Percentiles rank a stretch among this genome's conserved stretches.
phyloP scores from a whole-genome alignment of 2,888 invertebrate species.

The Leucoma salicis region DNA sequence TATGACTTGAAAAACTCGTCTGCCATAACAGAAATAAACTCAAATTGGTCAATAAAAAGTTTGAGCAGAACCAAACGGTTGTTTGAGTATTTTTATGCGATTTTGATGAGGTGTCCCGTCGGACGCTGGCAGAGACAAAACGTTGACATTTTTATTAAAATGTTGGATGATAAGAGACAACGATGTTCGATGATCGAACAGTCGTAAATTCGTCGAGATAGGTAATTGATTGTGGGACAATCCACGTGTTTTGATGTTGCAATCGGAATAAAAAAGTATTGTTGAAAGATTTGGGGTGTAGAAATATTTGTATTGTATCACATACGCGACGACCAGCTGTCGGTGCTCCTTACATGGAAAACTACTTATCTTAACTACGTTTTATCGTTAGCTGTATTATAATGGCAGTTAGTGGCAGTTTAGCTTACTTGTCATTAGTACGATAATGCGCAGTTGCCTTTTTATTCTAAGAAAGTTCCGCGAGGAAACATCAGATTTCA shows the following conservation, averaged over 20 bases:
- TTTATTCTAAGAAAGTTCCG: slow-evolving; percentile 3
- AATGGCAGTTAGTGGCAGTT: slow-evolving; percentile 60
- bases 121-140: slow-evolving; percentile 33
- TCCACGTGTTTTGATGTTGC: slow-evolving; percentile 40
- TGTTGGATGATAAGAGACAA: slow-evolving; percentile 48
- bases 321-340: slow-evolving; percentile 50
- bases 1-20: slow-evolving; percentile 49
- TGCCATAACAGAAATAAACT: slow-evolving; percentile 57
- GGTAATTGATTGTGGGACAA: slow-evolving; percentile 52
- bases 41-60: slow-evolving; percentile 68
- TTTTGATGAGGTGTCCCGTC: slow-evolving; percentile 62
- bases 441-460: slow-evolving; percentile 38
- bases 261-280: slow-evolving; percentile 42
- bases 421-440: slow-evolving; percentile 52
- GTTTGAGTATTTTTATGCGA: slow-evolving; percentile 60
- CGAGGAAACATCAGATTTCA: slow-evolving; percentile 11
- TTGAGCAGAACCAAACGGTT: slow-evolving; percentile 49
- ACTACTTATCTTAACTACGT: slow-evolving; percentile 75
- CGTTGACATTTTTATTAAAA: slow-evolving; percentile 63
- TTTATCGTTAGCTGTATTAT: slow-evolving; percentile 72
- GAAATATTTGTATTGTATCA: slow-evolving; percentile 40
- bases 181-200: slow-evolving; percentile 52
- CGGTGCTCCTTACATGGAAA: slow-evolving; percentile 64
- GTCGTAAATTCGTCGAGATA: slow-evolving; percentile 50
- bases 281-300: slow-evolving; percentile 42